A percentile compares a stretch with the other conserved stretches of the same genome.
phyloP scores from a whole-genome alignment of 2,113 vertebrate species.

The Onychorhynchus coronatus region DNA sequence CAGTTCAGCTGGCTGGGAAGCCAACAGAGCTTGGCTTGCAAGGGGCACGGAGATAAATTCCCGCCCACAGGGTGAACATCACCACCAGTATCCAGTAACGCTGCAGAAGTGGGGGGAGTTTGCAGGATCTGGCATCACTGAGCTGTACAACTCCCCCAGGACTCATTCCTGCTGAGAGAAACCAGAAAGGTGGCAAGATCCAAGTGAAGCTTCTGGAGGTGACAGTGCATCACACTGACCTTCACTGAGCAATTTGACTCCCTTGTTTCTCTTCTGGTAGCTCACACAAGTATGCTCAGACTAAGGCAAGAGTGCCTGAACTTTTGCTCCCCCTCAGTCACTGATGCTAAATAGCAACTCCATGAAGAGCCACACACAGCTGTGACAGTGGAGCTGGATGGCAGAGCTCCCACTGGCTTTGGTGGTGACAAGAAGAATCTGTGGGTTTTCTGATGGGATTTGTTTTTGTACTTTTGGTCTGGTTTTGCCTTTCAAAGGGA shows the following conservation, averaged over 20 bases:
- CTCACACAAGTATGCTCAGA: not conserved
- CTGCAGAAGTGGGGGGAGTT: not conserved
- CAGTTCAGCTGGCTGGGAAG: not conserved
- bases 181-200: not conserved
- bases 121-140: fast-evolving
- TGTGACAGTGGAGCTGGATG: not conserved
- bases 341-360: not conserved
- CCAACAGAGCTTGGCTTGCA: not conserved
- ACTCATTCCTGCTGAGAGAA: not conserved
- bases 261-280: not conserved
- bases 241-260: not conserved
- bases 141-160: not conserved
- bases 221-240: not conserved
- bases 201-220: not conserved
- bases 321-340: not conserved
- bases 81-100: not conserved
- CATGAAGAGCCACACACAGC: not conserved
- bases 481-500: not conserved
- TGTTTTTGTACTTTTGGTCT: not conserved
- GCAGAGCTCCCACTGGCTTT: not conserved
- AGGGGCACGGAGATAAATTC: not conserved
- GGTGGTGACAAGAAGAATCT: not conserved
- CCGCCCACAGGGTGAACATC: not conserved
- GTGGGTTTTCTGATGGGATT: not conserved
- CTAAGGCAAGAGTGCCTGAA: not conserved